A percentile compares a stretch with the other conserved stretches of the same genome.
These are phyloP conservation scores for Piprites chloris DNA, from an alignment of 2,113 vertebrate genomes.

Conservation along the genomic window DNA sequence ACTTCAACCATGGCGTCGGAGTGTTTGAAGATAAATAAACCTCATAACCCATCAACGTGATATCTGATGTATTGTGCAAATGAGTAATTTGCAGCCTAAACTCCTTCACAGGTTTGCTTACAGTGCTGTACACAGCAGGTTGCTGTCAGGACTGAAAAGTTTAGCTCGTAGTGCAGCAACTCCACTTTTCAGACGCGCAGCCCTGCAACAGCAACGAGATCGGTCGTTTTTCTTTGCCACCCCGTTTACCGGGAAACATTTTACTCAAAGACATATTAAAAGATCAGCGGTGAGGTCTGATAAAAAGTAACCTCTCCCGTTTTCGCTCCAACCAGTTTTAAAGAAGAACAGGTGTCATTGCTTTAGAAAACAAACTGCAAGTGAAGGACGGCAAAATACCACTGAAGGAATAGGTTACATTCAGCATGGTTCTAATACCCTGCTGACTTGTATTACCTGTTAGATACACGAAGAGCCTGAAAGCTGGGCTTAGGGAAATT, in stretches of 20 bases:
- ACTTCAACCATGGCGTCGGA: background rate
- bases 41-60: background rate
- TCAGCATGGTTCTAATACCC: background rate
- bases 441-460: background rate
- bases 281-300: background rate
- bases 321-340: too few relatives aligned
- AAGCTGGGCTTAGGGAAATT: background rate
- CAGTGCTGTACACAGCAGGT: background rate
- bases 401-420: background rate
- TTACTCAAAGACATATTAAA: too few relatives aligned
- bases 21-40: background rate
- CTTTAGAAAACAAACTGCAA: background rate
- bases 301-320: background rate
- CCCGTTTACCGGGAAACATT: background rate
- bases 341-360: accelerated
- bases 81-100: background rate
- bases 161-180: background rate
- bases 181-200: background rate
- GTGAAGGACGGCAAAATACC: background rate
- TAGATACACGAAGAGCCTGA: background rate
- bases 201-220: accelerated
- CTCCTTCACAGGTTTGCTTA: background rate
- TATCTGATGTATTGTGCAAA: background rate
- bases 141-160: background rate
- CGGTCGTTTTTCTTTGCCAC: background rate